phyloP scores from a whole-genome alignment of 2,797 vertebrate species.

The Gymnoscopelus microlampas region DNA sequence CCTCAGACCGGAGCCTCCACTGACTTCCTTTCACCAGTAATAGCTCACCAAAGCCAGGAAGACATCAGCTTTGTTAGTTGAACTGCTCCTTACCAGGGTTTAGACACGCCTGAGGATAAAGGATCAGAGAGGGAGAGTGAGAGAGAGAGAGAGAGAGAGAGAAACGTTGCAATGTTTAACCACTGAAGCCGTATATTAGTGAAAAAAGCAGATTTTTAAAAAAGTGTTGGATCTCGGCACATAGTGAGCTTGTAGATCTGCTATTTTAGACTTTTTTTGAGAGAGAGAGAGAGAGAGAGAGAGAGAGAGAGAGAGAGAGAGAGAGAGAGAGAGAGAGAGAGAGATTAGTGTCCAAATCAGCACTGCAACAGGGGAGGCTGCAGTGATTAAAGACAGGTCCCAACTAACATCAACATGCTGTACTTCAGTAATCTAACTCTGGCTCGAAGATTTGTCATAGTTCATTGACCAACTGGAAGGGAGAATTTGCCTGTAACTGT shows the following conservation, averaged over 20 bases:
- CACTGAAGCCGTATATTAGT: no score
- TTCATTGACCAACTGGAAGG: conserved; percentile 22
- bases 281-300: conserved; percentile 6
- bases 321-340: conserved; percentile 6
- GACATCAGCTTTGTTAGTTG: conserved; percentile 79
- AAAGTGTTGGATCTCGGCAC: no score
- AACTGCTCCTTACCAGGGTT: conserved; percentile 62
- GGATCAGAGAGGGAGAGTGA: not conserved
- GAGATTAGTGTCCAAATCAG: conserved; percentile 22
- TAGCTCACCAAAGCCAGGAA: conserved; percentile 58
- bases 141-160: conserved; percentile 37
- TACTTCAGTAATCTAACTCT: conserved; percentile 18
- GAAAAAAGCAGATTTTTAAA: no score
- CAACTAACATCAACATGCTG: conserved; percentile 4
- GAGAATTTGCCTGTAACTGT: conserved; percentile 22
- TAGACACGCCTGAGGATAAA: conserved; percentile 39
- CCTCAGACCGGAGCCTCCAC: conserved; percentile 71
- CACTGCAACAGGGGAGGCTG: conserved; percentile 32
- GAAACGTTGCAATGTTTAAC: not conserved
- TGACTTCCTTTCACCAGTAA: conserved; percentile 70
- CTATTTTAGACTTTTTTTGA: no score
- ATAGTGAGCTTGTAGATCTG: no score
- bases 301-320: conserved; percentile 9
- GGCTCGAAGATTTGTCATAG: conserved; percentile 11
- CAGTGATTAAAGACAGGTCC: conserved; percentile 54